Evolutionary conservation across 2,888 invertebrate genomes (phyloP).

Genomic region (Leucophenga montana): DNA sequence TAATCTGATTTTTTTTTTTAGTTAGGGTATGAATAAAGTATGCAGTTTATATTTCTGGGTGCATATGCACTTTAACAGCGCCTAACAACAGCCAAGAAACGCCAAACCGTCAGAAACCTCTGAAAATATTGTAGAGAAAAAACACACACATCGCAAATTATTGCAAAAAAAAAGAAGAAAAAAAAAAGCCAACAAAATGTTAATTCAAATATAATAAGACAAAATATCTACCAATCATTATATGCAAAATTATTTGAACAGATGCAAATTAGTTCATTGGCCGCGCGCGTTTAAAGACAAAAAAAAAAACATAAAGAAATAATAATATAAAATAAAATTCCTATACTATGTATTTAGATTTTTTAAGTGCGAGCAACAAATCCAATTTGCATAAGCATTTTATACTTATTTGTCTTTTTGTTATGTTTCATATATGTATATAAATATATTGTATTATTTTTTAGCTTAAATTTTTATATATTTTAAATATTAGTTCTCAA

Average conservation of each 20-base stretch:
- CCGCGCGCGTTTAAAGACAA: constrained; percentile 33
- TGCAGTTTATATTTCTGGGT: no score
- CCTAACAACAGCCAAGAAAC: no score
- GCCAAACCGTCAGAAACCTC: no score
- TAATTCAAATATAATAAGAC: no score
- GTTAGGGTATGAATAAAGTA: no score
- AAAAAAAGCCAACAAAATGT: no score
- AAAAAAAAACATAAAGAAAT: constrained; percentile 21
- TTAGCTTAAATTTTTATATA: constrained; percentile 11
- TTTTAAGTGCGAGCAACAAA: constrained; percentile 21
- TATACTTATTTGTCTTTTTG: neutral
- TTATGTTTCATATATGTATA: neutral
- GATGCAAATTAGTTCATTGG: constrained; percentile 58
- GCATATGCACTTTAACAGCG: no score
- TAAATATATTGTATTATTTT: neutral
- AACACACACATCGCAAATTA: no score
- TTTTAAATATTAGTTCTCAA: constrained; percentile 44
- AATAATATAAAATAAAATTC: constrained; percentile 24
- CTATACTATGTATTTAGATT: no score
- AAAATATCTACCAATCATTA: constrained; percentile 3
- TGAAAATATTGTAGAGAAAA: no score
- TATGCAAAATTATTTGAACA: constrained; percentile 38
- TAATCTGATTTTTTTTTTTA: no score
- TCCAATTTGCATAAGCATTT: constrained; percentile 40
- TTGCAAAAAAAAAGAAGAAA: neutral